A percentile compares a stretch with the other conserved stretches of the same genome.
Evolutionary conservation across 2,797 vertebrate genomes (phyloP).

Genomic region (Trichosurus vulpecula): DNA sequence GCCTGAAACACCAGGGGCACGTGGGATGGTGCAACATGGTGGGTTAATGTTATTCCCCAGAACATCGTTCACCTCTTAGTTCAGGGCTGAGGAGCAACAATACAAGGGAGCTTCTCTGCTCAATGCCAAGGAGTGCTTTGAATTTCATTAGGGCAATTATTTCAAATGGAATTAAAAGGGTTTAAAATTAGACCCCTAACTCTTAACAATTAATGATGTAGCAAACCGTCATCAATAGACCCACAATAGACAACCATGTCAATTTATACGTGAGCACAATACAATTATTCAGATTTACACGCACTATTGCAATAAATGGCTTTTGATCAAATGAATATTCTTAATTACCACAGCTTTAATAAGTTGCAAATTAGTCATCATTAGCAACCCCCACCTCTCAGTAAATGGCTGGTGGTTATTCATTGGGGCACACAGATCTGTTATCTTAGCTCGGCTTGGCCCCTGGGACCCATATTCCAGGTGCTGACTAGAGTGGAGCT

Average conservation of each 20-base stretch:
- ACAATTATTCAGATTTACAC: slow-evolving; percentile 74
- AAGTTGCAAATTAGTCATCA: slow-evolving; percentile 83
- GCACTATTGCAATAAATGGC: slow-evolving; percentile 80
- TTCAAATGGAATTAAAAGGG: slow-evolving; percentile 82
- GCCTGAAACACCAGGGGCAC: neutral
- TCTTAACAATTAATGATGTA: slow-evolving; percentile 80
- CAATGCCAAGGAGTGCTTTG: slow-evolving; percentile 69
- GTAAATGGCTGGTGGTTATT: slow-evolving; percentile 61
- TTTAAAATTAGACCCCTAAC: slow-evolving; percentile 82
- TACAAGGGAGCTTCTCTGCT: neutral
- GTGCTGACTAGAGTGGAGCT: neutral
- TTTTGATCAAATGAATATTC: slow-evolving; percentile 85
- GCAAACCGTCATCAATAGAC: slow-evolving; percentile 76
- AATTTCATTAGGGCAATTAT: slow-evolving; percentile 82
- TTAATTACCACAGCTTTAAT: slow-evolving; percentile 82
- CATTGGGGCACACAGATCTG: slow-evolving; percentile 9
- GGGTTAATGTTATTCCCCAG: neutral
- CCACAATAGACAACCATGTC: slow-evolving; percentile 77
- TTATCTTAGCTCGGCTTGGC: neutral
- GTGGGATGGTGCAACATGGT: neutral
- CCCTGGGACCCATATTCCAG: neutral
- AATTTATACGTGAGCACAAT: slow-evolving; percentile 78
- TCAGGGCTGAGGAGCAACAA: neutral
- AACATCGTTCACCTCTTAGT: neutral
- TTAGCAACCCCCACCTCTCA: slow-evolving; percentile 76